Evolutionary conservation across 2,888 invertebrate species (phyloP).

Genomic region (Drosophila paramelanica): DNA sequence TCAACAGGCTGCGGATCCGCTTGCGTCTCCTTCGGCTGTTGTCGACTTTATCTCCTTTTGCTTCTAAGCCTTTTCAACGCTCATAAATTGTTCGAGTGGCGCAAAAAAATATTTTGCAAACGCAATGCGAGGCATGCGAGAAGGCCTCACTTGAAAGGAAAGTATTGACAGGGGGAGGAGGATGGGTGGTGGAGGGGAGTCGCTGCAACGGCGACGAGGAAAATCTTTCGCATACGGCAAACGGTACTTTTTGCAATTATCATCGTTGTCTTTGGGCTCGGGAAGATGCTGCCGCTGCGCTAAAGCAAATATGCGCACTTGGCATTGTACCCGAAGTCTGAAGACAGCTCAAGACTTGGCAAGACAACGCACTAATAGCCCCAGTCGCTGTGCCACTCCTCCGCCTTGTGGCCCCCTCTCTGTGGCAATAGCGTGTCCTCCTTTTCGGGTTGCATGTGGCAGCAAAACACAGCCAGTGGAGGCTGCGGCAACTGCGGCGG

Average conservation of each 20-base stretch:
- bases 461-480: slow-evolving; percentile 25
- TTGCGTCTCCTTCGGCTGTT: neutral
- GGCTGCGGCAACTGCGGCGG: slow-evolving; percentile 33
- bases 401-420: neutral
- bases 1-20: slow-evolving; percentile 58
- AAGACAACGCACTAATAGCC: slow-evolving; percentile 77
- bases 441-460: slow-evolving; percentile 61
- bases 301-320: slow-evolving; percentile 78
- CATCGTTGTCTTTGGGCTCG: slow-evolving; percentile 66
- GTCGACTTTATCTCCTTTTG: slow-evolving; percentile 22
- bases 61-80: slow-evolving; percentile 80
- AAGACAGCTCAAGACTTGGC: slow-evolving; percentile 55
- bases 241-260: slow-evolving; percentile 81
- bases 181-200: neutral
- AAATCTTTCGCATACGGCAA: slow-evolving; percentile 74
- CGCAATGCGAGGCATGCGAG: slow-evolving; percentile 69
- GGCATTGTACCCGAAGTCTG: slow-evolving; percentile 64
- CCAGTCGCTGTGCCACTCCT: slow-evolving; percentile 10
- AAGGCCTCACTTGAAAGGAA: slow-evolving; percentile 52
- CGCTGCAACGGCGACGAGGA: slow-evolving; percentile 26
- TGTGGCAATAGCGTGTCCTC: slow-evolving; percentile 51
- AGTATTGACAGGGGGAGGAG: slow-evolving; percentile 48
- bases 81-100: slow-evolving; percentile 74
- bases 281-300: slow-evolving; percentile 61
- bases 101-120: slow-evolving; percentile 75